Conservation (phyloP, 2,888 invertebrate genomes). For the Drosophila peninsularis region DNA sequence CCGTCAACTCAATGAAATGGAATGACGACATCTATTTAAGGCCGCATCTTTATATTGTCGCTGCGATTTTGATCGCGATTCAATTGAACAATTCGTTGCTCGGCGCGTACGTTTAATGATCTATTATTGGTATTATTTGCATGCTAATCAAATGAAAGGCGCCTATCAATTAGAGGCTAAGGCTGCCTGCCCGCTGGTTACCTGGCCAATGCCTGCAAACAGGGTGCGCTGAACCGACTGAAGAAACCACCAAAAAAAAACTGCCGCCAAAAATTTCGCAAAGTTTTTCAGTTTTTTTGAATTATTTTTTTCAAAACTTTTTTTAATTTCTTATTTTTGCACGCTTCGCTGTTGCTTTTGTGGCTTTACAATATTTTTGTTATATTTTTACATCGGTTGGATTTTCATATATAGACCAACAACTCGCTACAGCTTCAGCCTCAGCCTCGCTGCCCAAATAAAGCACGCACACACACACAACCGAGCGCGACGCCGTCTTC, state of each 20-base stretch:
- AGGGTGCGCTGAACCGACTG: conserved; percentile 23
- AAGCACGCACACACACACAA: conserved; percentile 43
- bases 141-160: conserved; percentile 48
- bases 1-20: conserved; percentile 44
- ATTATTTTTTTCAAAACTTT: background rate
- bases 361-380: conserved; percentile 1
- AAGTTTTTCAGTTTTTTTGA: background rate
- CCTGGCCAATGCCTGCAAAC: conserved; percentile 30
- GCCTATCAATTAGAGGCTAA: conserved; percentile 58
- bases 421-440: conserved; percentile 36
- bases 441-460: conserved; percentile 19
- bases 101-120: conserved; percentile 40
- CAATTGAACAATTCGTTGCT: conserved; percentile 42
- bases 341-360: conserved; percentile 1
- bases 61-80: conserved; percentile 51
- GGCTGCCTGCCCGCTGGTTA: conserved; percentile 32
- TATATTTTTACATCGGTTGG: conserved; percentile 57
- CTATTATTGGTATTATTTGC: conserved; percentile 51
- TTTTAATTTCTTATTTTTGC: background rate
- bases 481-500: conserved; percentile 70
- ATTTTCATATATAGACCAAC: conserved; percentile 30
- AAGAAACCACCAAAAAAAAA: conserved; percentile 3
- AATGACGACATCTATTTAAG: conserved; percentile 60
- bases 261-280: conserved; percentile 17
- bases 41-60: conserved; percentile 41